Base-by-base conservation (phyloP, 2,888 invertebrate genomes). In the Volucella inflata region DNA sequence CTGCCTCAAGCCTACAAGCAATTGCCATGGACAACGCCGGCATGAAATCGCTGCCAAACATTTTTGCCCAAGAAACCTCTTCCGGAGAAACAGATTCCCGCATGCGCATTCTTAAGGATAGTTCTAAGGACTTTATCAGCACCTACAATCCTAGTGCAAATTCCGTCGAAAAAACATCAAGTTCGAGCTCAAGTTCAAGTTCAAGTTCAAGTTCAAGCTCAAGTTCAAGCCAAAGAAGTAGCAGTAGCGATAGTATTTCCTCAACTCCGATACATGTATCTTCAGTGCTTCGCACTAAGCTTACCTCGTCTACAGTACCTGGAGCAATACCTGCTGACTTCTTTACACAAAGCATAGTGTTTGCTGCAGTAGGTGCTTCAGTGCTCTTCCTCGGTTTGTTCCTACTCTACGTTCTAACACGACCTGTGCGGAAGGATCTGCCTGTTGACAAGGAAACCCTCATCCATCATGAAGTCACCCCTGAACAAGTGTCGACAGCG, bases 81-180 rank as follows among this genome's bases (percentile, higher is more conserved):
- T 88, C 88, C 9, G 87, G 87, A 0, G 89, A 89, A 70, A 87
- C 88, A 0, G 89, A 89, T n/a, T 89, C 89, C 0, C 87, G 89
- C 60, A 88, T 89, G 88, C 89, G 89, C 30, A 89, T 89, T 44
- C 87, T 89, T 2, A 90, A 90, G 77, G 90, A 90, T 48, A 89
- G 89, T 78, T 89, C 90, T 14, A 89, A 89, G 65, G 89, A 89
- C 71, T 89, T 89, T 70, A 84, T 89, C 62, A 87, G 88, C 71
- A 88, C 89, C 21, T 89, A 89, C 81, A 89, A 89, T 67, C 89
- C 89, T 30, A 89, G 88, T 76, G 77, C 74, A 21, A 88, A 88
- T 59, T 74, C 57, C 6, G 85, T 87, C 21, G 74, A 72, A 36
- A 84, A 71, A 21, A 64, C 83, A 51, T 51, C 65, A 38, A 68